Evolutionary conservation across 2,888 invertebrate species (phyloP), one percentile per base, ranked within the genome.

Genomic region (Darwinula stevensoni): DNA sequence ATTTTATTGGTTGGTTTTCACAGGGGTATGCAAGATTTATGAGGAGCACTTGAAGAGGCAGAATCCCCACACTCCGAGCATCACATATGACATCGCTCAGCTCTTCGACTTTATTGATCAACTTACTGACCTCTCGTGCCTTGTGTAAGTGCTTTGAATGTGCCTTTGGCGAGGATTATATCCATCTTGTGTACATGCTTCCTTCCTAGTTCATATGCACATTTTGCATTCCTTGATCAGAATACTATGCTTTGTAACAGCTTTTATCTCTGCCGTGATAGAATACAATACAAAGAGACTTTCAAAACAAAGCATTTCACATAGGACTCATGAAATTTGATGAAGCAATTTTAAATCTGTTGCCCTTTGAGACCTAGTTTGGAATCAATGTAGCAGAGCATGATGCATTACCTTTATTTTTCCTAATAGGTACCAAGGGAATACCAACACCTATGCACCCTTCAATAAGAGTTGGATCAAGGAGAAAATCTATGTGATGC

Each of bases 401-500:
- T 16, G 12, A 13, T 9, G 31, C 33, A 29, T n/a, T n/a, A n/a
- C n/a, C n/a, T n/a, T n/a, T n/a, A n/a, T n/a, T n/a, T n/a, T n/a
- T n/a, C n/a, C n/a, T n/a, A 44, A 17, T 45, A 57, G 59, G 31
- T 57, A 82, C 52, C 80, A 88, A 55, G 86, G 86, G 49, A 72
- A 75, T 4, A 76, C 78, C 27, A 82, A 84, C 46, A 82, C 84
- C 1, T 97, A 97, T 46, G 80, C 84, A 2, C 97, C 97, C 0
- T 91, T 91, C 56, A 91, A 91, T 52, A 94, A 94, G 56, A 88
- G 86, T 45, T 97, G 91, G 91, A 84, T 97, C 35, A 97, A 97
- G 52, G 91, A 97, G 50, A 88, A 94, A 51, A 88, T 97, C 39
- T 94, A 91, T 48, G 73, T 88, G 3, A 56, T 94, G 43, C 56